Evolutionary conservation across 2,888 invertebrate genomes (phyloP), one percentile per base, ranked within the genome.

Genomic region (Plutella xylostella): DNA sequence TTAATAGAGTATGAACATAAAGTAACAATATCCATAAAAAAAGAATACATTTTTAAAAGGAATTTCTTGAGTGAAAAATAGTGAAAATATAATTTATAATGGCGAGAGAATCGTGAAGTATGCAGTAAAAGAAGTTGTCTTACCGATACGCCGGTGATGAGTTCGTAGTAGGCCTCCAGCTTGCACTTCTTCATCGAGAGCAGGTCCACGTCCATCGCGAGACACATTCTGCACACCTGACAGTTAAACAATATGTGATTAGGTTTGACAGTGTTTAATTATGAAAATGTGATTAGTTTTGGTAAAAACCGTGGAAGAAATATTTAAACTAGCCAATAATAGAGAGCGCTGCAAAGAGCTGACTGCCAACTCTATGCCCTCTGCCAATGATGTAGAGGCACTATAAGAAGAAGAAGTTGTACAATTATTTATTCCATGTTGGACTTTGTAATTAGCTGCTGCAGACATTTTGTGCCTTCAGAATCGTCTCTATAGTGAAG

Each of bases 211-310:
- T 68, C 67, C 47, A 59, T 60, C 0, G 52, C 62, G 0, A 82
- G 53, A 30, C 82, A 82, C 30, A 77, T 69, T 20, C 79, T 52
- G 56, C 82, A 82, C 0, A 65, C 71, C 75, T 77, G 55, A 47
- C 21, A 45, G 20, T 28, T n/a, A 28, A 9, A 28, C n/a, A 28
- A 3, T 6, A n/a, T 3, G 11, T 28, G 7, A 9, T 3, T 9
- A 14, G 14, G n/a, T 17, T 14, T 7, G 33, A 33, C 9, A 62
- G 4, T 4, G n/a, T 4, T 2, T 28, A 4, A 28, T 28, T 12
- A 4, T 12, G 9, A 22, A 6, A 22, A 22, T 9, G 6, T 22
- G 22, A 6, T 9, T 6, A 22, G 22, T 22, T 5, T 9, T 5
- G 9, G 22, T 22, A 28, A 28, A 28, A 28, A 28, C 9, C 22